Evolutionary conservation across 2,888 invertebrate species (phyloP), one percentile per base, ranked within the genome.

Genomic region (Pristionchus entomophagus): DNA sequence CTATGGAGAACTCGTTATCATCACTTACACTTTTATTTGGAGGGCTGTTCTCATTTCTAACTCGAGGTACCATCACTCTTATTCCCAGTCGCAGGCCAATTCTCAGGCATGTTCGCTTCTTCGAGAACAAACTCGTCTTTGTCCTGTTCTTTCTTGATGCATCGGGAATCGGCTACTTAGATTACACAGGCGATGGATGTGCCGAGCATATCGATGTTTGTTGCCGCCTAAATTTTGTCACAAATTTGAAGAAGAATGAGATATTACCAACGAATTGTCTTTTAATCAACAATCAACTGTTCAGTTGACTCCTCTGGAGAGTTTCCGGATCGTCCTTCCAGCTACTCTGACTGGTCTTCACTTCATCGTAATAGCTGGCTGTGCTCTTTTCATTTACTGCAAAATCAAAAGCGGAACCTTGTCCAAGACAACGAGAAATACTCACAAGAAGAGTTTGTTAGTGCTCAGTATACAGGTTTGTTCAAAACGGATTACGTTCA

Each of bases 1-100:
- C 29, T 77, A 77, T 45, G 77, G 35, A 22, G 77, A 77, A 49
- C 49, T 77, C 17, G 29, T 49, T 29, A 49, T 77, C 0, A 77
- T 77, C 29, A 77, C 77, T 0, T 77, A 77, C 10, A 45, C 77
- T 4, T 77, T 77, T 26, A 35, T 77, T 6, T 77, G 77, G 77
- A 77, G 77, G 26, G 77, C 77, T 26, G 77, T 77, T 5, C 49
- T 77, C 45, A 77, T 77, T 17, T 77, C 77, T n/a, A 77, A 77
- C 45, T 41, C 77, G 22, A 77, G 77, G 77, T 77, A 49, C 10
- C n/a, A n/a, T n/a, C n/a, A n/a, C n/a, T n/a, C n/a, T n/a, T n/a
- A n/a, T n/a, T n/a, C n/a, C n/a, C n/a, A n/a, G n/a, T n/a, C n/a
- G n/a, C n/a, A n/a, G n/a, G n/a, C n/a, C n/a, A n/a, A n/a, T n/a